These are phyloP conservation scores for Zaprionus taronus DNA, from an alignment of 1,140 invertebrate genomes.

Conservation along the genomic window DNA sequence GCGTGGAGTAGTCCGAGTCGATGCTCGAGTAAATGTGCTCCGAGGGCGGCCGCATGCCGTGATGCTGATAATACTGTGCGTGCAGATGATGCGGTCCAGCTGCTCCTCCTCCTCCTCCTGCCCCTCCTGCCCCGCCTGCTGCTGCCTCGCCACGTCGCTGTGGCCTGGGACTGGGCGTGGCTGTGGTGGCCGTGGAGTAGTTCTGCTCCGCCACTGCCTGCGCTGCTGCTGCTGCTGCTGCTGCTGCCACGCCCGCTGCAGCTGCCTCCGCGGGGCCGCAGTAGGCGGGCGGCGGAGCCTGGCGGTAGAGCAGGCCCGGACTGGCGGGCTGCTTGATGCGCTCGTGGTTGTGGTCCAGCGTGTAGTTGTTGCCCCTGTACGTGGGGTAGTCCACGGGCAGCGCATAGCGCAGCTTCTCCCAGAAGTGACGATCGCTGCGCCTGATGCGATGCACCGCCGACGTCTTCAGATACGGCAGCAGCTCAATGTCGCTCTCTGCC, in stretches of 20 bases:
- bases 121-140: not conserved
- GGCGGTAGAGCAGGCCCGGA: constrained; percentile 83
- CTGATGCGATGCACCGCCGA: constrained; percentile 92
- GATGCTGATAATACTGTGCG: constrained; percentile 84
- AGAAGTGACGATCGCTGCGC: constrained; percentile 95
- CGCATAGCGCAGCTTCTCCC: constrained; percentile 94
- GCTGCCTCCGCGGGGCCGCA: constrained; percentile 83
- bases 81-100: constrained; percentile 58
- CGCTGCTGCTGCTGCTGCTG: constrained; percentile 26
- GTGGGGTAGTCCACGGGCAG: constrained; percentile 89
- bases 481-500: constrained; percentile 92
- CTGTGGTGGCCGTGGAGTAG: constrained; percentile 87
- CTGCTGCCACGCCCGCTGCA: constrained; percentile 34
- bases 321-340: constrained; percentile 87
- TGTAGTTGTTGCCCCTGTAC: constrained; percentile 87
- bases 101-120: constrained; percentile 1
- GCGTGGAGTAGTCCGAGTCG: constrained; percentile 90
- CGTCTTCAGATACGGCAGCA: constrained; percentile 94
- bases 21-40: constrained; percentile 94
- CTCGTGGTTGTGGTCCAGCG: constrained; percentile 86
- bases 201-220: constrained; percentile 85
- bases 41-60: constrained; percentile 88
- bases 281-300: constrained; percentile 84
- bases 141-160: constrained; percentile 85
- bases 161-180: constrained; percentile 87